Base-by-base conservation (phyloP, 2,888 invertebrate species). In the Leptinotarsa haldemani region DNA sequence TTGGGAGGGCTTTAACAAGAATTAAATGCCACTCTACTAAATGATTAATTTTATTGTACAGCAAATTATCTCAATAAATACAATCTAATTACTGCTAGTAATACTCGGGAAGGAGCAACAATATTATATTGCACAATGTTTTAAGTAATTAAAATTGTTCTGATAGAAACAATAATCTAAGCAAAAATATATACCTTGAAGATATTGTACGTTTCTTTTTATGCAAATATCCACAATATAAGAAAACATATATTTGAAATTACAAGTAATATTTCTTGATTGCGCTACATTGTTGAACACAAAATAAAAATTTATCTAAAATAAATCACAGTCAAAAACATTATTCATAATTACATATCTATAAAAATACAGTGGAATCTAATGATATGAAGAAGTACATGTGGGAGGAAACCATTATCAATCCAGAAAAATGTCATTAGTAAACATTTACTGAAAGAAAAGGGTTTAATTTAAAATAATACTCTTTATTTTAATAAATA, bases 251-350 rank as follows among this genome's bases (percentile, higher is more conserved):
- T 70, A 68, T 73, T 71, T 65, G 61, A 66, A 73, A 71, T 70
- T 70, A 74, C 64, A 71, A 40, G 22, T 67, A 66, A 75, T 69
- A 77, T 71, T 74, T 70, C 61, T 69, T 65, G 76, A 73, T 71
- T 69, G 56, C 56, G 56, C 56, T 56, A 56, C 56, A 56, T 16
- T 40, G 16, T n/a, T 61, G 61, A 61, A 61, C 61, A 61, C 61
- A 61, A 61, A 61, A 63, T 58, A 78, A 69, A 74, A 74, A 77
- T 63, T 56, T 13, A 77, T 76, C 74, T 79, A 79, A 82, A 80
- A 79, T 80, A 82, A 82, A 84, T 84, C 84, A 84, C 84, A 84
- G 84, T 83, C 82, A 82, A 81, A 81, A 82, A 80, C 80, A 80
- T 80, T 80, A 77, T 79, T 80, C 80, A 78, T 75, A 78, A 76